Evolutionary conservation across 1,140 invertebrate genomes (phyloP), one percentile per base, ranked within the genome.

Genomic region (Musca vetustissima): DNA sequence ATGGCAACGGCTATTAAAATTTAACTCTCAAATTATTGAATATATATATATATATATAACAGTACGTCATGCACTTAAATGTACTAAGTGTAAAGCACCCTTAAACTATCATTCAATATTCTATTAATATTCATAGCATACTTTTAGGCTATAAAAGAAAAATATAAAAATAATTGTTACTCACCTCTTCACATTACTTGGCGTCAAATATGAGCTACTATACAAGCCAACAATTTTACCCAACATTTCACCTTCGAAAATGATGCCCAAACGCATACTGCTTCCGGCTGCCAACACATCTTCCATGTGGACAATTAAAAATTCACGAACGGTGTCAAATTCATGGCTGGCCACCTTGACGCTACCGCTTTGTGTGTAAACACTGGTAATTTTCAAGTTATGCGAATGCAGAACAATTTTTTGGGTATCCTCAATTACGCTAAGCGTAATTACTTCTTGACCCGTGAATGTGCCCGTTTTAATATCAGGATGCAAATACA

Each of bases 401-500:
- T 91, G 89, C 47, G 89, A 85, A 81, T 96, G 92, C 15, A 95
- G 81, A 8, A 88, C 80, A 28, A 96, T 85, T 72, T 85, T 84
- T 53, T 85, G 85, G 25, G 86, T 88, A 9, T 83, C 71, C 49
- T 85, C 74, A 1, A 80, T 73, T 1, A 91, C 83, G 11, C 85
- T 80, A 21, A 96, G 79, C 14, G 85, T 81, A 11, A 95, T 94
- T n/a, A 83, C 86, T 0, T 93, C 91, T 47, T 82, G 83, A 0
- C 94, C 94, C 72, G 80, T 77, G 77, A 94, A 95, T 1, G 83
- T 86, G 0, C 89, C 91, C 3, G 84, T 85, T 28, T 87, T 83
- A n/a, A 95, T 80, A 76, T 94, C 85, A 0, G 94, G 94, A 74
- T 90, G 83, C 25, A 96, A 82, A 17, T 86, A 87, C 1, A 97